Base-by-base conservation (phyloP, 2,888 invertebrate species). In the Lucinisca nassula region DNA sequence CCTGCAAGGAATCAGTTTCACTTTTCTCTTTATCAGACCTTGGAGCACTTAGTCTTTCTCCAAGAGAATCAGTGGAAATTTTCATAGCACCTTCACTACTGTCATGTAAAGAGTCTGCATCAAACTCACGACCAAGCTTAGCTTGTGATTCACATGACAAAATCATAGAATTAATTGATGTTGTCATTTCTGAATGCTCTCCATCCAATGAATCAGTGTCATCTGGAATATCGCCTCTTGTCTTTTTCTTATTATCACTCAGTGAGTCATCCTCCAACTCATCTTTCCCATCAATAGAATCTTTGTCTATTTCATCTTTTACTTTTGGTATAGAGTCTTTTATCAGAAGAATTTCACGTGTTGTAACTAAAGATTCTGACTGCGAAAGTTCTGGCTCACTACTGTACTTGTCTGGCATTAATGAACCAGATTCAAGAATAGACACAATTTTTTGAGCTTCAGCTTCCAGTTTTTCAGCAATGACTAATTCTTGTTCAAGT, bases 361-460 rank as follows among this genome's bases (percentile, higher is more conserved):
- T 84, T 55, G 91, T 90, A 35, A 77, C 80, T 51, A 88, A 61
- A 17, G 87, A 86, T 70, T 90, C 89, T 58, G 90, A 84, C 37
- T 74, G 75, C 21, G 83, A 85, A 14, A 89, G 51, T 38, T 88
- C 89, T 58, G 85, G 83, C 72, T 90, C 90, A 88, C 90, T 89
- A 30, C 40, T 82, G 61, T 85, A 90, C 75, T 92, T 86, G 67
- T 92, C 89, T 24, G 90, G 78, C 35, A 94, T 88, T 38, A 96
- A 87, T 78, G 93, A 93, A 30, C 96, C 96, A 67, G 95, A 92
- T 88, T 96, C 96, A 24, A 96, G 88, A 81, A 96, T 94, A 10
- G 93, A 93, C 6, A 96, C 96, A 85, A 96, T 96, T 87, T 96
- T 96, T 76, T 95, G 94, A 35, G 96, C 96, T 88, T 96, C 96